A percentile compares a stretch with the other conserved stretches of the same genome.
phyloP scores from a whole-genome alignment of 37 sponge, comb jelly and placozoan genomes.

The Oopsacas minuta region DNA sequence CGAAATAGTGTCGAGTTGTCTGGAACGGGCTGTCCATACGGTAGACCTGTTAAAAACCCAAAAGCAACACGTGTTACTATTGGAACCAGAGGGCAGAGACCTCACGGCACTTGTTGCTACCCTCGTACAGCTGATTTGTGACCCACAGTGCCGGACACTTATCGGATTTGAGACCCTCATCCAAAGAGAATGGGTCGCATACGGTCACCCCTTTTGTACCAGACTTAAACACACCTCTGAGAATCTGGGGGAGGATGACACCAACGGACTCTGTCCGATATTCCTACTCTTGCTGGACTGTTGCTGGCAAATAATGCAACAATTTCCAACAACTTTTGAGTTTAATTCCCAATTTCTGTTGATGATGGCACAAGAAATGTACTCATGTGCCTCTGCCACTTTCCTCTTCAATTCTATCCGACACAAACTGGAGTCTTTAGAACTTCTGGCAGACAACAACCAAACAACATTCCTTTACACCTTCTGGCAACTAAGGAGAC shows the following conservation, averaged over 20 bases:
- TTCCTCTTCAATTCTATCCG: slow-evolving; percentile 70
- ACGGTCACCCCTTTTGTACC: slow-evolving; percentile 71
- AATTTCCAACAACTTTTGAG: slow-evolving; percentile 85
- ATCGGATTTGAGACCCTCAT: slow-evolving; percentile 71
- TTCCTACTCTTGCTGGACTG: slow-evolving; percentile 93
- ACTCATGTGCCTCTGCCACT: slow-evolving; percentile 59
- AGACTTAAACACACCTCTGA: slow-evolving; percentile 26
- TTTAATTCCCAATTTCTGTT: slow-evolving; percentile 73
- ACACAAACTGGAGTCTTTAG: not conserved
- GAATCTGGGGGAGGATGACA: not conserved
- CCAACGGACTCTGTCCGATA: slow-evolving; percentile 53
- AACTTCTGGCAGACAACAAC: not conserved
- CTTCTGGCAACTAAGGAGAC: slow-evolving; percentile 10
- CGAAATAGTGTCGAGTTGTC: not conserved
- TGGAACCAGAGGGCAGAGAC: slow-evolving; percentile 62
- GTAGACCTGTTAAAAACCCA: not conserved
- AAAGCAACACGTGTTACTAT: not conserved
- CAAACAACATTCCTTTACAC: not conserved
- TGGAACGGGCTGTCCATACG: not conserved
- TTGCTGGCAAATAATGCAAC: slow-evolving; percentile 70
- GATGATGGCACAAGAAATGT: slow-evolving; percentile 32
- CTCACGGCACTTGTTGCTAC: slow-evolving; percentile 65
- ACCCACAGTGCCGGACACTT: slow-evolving; percentile 67
- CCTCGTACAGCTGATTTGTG: slow-evolving; percentile 68
- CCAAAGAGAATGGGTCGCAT: slow-evolving; percentile 91